phyloP scores from a whole-genome alignment of 1,140 invertebrate species.

The Arion vulgaris region DNA sequence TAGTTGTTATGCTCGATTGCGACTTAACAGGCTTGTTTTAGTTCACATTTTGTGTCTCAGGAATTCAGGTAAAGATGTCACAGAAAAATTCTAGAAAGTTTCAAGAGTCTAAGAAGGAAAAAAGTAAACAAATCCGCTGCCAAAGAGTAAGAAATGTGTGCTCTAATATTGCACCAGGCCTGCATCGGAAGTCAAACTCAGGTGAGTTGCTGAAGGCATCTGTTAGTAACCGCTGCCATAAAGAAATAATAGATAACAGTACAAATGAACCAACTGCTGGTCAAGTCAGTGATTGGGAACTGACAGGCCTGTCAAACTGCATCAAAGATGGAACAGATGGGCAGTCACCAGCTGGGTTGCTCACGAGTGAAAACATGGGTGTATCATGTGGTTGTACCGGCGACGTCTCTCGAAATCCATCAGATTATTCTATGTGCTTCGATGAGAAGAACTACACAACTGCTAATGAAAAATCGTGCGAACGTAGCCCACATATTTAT shows the following conservation, averaged over 20 bases:
- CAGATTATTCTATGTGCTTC: background rate
- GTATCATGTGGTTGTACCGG: background rate
- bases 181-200: background rate
- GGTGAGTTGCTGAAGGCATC: background rate
- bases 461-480: background rate
- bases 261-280: background rate
- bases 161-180: background rate
- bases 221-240: background rate
- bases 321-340: background rate
- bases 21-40: too few relatives aligned
- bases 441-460: background rate
- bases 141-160: background rate
- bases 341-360: background rate
- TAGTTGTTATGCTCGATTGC: too few relatives aligned
- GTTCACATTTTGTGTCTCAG: too few relatives aligned
- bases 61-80: too few relatives aligned
- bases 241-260: background rate
- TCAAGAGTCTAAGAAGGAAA: background rate
- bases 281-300: background rate
- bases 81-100: background rate
- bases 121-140: background rate
- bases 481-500: background rate
- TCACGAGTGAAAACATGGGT: background rate
- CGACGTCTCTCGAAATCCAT: background rate
- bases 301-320: background rate